Evolutionary conservation across 2,797 vertebrate species (phyloP).

Genomic region (Epinephelus awoara): DNA sequence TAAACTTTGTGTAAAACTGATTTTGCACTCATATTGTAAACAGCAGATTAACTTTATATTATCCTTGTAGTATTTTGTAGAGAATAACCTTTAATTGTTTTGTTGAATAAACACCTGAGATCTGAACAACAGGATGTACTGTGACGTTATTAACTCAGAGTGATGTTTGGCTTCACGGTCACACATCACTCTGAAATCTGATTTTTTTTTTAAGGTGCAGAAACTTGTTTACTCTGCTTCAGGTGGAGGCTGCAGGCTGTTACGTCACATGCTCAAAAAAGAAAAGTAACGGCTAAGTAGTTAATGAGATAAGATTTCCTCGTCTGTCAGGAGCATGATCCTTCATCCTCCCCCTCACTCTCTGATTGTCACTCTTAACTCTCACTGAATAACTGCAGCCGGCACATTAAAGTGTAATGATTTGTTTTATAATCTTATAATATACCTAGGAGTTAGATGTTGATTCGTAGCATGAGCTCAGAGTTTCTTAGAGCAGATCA

Average conservation of each 20-base stretch:
- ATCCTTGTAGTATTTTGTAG: constrained; percentile 53
- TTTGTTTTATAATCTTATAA: not conserved
- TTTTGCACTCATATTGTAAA: constrained; percentile 37
- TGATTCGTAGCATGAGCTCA: not conserved
- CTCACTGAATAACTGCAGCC: constrained; percentile 8
- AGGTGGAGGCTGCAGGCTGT: constrained; percentile 14
- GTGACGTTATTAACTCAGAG: not conserved
- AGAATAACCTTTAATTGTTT: constrained; percentile 37
- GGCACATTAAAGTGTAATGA: not conserved
- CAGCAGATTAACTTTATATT: constrained; percentile 54
- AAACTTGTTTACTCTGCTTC: constrained; percentile 17
- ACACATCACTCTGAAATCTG: not conserved
- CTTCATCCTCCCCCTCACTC: not conserved
- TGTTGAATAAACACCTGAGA: constrained; percentile 63
- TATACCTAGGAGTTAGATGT: not conserved
- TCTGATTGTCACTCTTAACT: constrained; percentile 17
- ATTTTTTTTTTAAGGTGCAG: constrained; percentile 20
- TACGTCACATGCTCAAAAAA: constrained; percentile 64
- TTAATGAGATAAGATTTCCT: constrained; percentile 73
- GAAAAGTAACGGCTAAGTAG: constrained; percentile 68
- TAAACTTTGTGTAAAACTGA: constrained; percentile 17
- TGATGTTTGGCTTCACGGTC: not conserved
- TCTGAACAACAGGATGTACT: constrained; percentile 1
- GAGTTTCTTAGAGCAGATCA: constrained; percentile 26
- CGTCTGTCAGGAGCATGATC: constrained; percentile 26